A percentile compares a stretch with the other conserved stretches of the same genome.
These are phyloP conservation scores for Battus philenor DNA, from an alignment of 1,140 invertebrate species.

Conservation along the genomic window DNA sequence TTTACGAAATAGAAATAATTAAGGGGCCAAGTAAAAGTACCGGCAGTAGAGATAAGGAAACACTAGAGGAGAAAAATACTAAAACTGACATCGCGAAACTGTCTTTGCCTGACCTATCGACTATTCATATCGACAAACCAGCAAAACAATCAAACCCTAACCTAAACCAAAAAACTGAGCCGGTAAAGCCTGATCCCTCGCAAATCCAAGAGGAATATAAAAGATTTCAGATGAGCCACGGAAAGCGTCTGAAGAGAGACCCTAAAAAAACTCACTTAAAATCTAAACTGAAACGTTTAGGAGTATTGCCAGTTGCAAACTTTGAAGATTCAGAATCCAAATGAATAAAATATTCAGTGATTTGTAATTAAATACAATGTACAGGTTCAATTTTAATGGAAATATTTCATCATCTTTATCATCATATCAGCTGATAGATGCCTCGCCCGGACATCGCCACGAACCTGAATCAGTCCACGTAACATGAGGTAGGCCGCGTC, in stretches of 20 bases:
- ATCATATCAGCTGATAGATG: no score
- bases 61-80: no score
- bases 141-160: no score
- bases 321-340: slow-evolving; percentile 23
- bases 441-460: no score
- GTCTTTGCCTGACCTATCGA: background rate
- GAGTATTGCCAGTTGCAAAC: slow-evolving; percentile 35
- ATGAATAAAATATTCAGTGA: background rate
- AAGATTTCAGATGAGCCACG: background rate
- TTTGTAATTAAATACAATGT: no score
- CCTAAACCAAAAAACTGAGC: no score
- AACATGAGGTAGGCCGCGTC: no score
- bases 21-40: slow-evolving; percentile 3
- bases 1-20: slow-evolving; percentile 32
- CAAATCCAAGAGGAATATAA: background rate
- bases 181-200: no score
- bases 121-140: no score
- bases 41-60: background rate
- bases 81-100: background rate
- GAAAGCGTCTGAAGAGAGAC: slow-evolving; percentile 16
- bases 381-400: no score
- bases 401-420: no score
- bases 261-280: slow-evolving; percentile 29
- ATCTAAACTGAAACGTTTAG: slow-evolving; percentile 38
- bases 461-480: no score